phyloP scores from a whole-genome alignment of 2,113 vertebrate species.

The Varanus komodoensis region DNA sequence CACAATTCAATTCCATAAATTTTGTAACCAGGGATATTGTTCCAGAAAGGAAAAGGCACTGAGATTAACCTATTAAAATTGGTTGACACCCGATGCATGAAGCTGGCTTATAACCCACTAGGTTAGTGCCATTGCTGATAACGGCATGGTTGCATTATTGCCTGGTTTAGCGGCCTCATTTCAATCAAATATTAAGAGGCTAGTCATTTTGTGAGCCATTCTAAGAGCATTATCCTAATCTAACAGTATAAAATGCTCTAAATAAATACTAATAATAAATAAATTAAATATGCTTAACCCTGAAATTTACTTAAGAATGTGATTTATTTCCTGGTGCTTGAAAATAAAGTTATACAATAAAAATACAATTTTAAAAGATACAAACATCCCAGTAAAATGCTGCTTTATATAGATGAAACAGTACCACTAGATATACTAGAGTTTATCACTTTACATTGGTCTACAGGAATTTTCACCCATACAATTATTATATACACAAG shows the following conservation, averaged over 20 bases:
- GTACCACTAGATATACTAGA: neutral
- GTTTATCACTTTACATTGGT: no score
- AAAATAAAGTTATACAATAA: neutral
- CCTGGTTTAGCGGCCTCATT: neutral
- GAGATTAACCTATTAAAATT: neutral
- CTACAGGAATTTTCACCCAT: neutral
- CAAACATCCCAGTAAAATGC: neutral
- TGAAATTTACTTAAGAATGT: neutral
- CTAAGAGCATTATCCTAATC: no score
- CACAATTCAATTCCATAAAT: neutral
- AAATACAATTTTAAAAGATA: neutral
- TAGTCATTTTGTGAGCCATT: neutral
- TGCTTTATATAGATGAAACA: neutral
- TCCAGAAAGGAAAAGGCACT: constrained; percentile 16
- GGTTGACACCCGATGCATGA: neutral
- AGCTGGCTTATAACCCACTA: neutral
- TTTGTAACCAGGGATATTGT: constrained; percentile 1
- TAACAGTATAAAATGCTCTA: no score
- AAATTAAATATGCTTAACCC: neutral
- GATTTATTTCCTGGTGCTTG: neutral
- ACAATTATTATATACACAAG: neutral
- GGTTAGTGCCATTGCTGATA: neutral
- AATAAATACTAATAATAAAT: no score
- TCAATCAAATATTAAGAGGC: neutral
- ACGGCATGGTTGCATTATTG: neutral